Conservation (phyloP, 2,888 invertebrate genomes). For the Euzophera pinguis region DNA sequence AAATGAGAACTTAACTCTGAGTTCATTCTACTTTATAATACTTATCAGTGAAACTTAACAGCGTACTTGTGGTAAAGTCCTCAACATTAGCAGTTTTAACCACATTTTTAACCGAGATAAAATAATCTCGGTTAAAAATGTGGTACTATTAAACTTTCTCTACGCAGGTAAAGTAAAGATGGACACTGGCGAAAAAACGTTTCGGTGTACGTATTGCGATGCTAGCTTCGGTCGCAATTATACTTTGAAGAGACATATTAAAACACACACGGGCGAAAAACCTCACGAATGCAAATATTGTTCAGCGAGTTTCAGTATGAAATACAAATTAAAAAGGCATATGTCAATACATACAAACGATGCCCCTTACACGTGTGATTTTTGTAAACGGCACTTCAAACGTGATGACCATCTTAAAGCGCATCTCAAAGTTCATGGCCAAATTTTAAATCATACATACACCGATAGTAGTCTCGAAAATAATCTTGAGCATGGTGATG, state of each 20-base stretch:
- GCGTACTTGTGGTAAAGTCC: not conserved
- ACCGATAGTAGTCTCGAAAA: not conserved
- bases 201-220: not conserved
- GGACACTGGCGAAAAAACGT: not conserved
- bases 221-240: conserved; percentile 9
- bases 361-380: not conserved
- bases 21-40: no score
- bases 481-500: not conserved
- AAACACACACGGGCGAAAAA: conserved; percentile 19
- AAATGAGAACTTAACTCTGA: no score
- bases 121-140: no score
- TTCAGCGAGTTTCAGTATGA: not conserved
- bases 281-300: conserved; percentile 3
- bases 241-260: conserved; percentile 14
- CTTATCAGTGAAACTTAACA: no score
- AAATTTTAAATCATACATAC: not conserved
- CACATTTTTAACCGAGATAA: no score
- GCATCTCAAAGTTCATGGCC: not conserved
- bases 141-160: not conserved
- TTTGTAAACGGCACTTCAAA: not conserved
- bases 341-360: not conserved
- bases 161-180: not conserved
- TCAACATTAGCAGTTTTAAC: not conserved
- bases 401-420: not conserved
- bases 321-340: not conserved